Percentiles rank a stretch among this genome's conserved stretches.
Evolutionary conservation across 2,888 invertebrate genomes (phyloP).

Genomic region (Polydrusus tereticollis): DNA sequence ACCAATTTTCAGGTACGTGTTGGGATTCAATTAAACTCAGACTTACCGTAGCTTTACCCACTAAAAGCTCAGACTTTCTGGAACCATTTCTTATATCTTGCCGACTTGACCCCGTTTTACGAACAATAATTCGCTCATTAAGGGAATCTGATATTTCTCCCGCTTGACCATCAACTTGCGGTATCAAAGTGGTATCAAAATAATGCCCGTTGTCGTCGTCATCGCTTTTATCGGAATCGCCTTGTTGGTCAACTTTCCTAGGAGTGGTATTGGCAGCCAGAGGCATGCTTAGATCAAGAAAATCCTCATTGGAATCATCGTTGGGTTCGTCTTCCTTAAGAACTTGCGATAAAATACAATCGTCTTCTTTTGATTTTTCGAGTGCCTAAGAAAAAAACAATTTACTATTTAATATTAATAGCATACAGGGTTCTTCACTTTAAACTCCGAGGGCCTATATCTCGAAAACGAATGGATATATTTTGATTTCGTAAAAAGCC

Average conservation of each 20-base stretch:
- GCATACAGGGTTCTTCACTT: too few species aligned
- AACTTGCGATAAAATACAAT: constrained; percentile 75
- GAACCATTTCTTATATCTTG: too few species aligned
- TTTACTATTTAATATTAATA: too few species aligned
- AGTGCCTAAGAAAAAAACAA: constrained; percentile 7
- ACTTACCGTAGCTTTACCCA: background rate
- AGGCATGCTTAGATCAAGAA: constrained; percentile 60
- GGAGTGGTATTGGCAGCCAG: constrained; percentile 56
- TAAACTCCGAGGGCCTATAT: too few species aligned
- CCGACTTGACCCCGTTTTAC: background rate
- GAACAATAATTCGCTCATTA: background rate
- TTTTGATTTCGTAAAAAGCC: too few species aligned
- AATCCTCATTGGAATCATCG: constrained; percentile 58
- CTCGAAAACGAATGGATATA: too few species aligned
- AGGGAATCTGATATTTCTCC: constrained; percentile 42
- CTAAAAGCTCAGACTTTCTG: background rate
- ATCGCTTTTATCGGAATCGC: constrained; percentile 36
- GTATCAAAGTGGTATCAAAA: constrained; percentile 56
- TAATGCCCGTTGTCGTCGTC: constrained; percentile 51
- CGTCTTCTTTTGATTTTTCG: constrained; percentile 70
- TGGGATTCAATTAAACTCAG: too few species aligned
- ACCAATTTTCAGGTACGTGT: too few species aligned
- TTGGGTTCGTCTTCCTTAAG: constrained; percentile 56
- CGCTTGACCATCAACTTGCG: constrained; percentile 61
- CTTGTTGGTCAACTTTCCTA: constrained; percentile 45